Conservation (phyloP, 2,113 vertebrate species). For the Crotalus tigris region DNA sequence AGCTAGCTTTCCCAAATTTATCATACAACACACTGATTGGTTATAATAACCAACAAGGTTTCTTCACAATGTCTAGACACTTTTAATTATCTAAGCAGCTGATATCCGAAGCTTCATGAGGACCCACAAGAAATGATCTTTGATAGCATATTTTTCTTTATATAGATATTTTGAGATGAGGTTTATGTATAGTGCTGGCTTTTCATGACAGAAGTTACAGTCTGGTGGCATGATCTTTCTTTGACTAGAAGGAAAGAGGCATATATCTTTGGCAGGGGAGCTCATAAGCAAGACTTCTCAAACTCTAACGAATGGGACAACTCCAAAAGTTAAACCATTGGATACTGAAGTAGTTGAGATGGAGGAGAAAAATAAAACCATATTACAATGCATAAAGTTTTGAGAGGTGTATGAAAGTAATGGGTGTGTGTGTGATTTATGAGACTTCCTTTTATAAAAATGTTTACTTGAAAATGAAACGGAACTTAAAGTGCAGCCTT, state of each 20-base stretch:
- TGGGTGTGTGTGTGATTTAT: too few relatives aligned
- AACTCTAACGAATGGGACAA: neutral
- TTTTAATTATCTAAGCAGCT: neutral
- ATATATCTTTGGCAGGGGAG: neutral
- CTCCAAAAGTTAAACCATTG: neutral
- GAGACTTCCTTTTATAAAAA: neutral
- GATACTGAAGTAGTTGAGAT: neutral
- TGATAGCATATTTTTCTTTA: neutral
- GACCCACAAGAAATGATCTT: neutral
- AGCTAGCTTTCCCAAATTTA: neutral
- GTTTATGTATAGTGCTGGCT: neutral
- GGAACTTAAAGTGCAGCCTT: neutral
- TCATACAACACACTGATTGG: neutral
- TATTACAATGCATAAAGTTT: neutral
- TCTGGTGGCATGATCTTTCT: too few relatives aligned
- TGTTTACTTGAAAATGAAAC: neutral
- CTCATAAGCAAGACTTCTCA: neutral
- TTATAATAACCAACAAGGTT: neutral
- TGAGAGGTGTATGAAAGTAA: neutral
- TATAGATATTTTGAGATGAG: neutral
- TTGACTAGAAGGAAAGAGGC: neutral
- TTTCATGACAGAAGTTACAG: neutral
- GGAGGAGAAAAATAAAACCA: too few relatives aligned
- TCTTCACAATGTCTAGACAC: neutral
- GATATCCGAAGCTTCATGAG: neutral